Evolutionary conservation across 2,888 invertebrate genomes (phyloP), one percentile per base, ranked within the genome.

Genomic region (Dasypogon diadema): DNA sequence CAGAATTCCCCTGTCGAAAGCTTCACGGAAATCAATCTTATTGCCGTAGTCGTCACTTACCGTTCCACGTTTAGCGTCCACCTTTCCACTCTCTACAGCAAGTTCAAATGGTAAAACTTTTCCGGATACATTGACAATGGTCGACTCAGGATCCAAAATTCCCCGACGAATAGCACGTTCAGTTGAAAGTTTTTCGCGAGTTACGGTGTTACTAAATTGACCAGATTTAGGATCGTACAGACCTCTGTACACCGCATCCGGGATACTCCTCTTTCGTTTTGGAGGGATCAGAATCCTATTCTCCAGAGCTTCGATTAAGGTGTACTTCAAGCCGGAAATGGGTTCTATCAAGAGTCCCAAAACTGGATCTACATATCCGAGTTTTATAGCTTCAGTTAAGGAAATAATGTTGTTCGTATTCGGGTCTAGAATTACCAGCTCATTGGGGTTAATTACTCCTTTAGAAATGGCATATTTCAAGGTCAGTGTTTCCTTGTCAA

Each of bases 191-290:
- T 92, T 92, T 84, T 93, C 93, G 80, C 92, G 91, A n/a, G 92
- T 92, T 81, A 91, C 89, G 2, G 94, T 92, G 83, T 93, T 93
- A 42, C 92, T 92, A 82, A 95, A 93, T 82, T 93, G 91, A 58
- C 96, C 96, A 37, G 93, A 92, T 81, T 91, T 90, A 0, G 93
- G 92, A 87, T 97, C 95, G 82, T 96, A 96, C 78, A 94, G 90
- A n/a, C 96, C 96, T 86, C 94, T 93, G 82, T 93, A 93, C n/a
- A 97, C 92, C 1, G 96, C 96, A 87, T 96, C 95, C 0, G 94
- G 93, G 26, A 96, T 87, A 77, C 94, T 94, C 79, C 95, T 91
- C 84, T 93, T 93, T 72, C 92, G 91, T 83, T 94, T 93, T 48
- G 94, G 92, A 6, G 94, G 93, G 4, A 95, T 89, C 68, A 96